phyloP scores from a whole-genome alignment of 2,113 vertebrate genomes.

The Leptobrachium leishanense region DNA sequence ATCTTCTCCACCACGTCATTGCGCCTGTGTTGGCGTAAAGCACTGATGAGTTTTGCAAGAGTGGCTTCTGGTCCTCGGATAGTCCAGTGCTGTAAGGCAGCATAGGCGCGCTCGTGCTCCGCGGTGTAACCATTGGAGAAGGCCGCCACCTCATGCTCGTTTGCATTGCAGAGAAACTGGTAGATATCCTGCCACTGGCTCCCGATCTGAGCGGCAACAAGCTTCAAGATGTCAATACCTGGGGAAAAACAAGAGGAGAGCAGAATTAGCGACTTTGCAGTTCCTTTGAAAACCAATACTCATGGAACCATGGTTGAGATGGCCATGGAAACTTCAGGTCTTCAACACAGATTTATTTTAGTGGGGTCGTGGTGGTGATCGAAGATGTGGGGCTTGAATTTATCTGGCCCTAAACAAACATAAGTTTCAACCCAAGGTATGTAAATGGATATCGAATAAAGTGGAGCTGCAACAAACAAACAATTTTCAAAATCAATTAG shows the following conservation, averaged over 20 bases:
- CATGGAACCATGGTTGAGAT: too few relatives aligned
- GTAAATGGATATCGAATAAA: too few relatives aligned
- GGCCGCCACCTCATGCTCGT: slow-evolving; percentile 86
- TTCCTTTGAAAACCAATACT: too few relatives aligned
- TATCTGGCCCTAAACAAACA: too few relatives aligned
- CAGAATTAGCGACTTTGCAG: too few relatives aligned
- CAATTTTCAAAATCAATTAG: too few relatives aligned
- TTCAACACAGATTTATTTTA: too few relatives aligned
- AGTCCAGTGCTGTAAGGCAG: slow-evolving; percentile 94
- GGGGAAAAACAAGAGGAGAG: slow-evolving; percentile 23
- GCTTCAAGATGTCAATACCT: slow-evolving; percentile 94
- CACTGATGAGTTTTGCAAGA: slow-evolving; percentile 92
- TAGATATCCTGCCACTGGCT: slow-evolving; percentile 95
- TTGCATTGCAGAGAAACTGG: slow-evolving; percentile 87
- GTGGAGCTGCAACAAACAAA: too few relatives aligned
- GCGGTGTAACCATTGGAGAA: slow-evolving; percentile 86
- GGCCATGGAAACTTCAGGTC: too few relatives aligned
- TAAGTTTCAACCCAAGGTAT: too few relatives aligned
- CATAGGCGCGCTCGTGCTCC: slow-evolving; percentile 88
- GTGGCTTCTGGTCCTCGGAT: slow-evolving; percentile 89
- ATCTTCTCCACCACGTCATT: slow-evolving; percentile 96
- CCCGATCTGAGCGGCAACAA: slow-evolving; percentile 90
- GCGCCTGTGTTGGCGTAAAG: slow-evolving; percentile 86
- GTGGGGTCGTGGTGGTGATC: too few relatives aligned
- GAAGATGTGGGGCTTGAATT: too few relatives aligned